Percentiles rank a stretch among this genome's conserved stretches.
phyloP scores from a whole-genome alignment of 2,797 vertebrate species.

The Hafferia zeledoni region DNA sequence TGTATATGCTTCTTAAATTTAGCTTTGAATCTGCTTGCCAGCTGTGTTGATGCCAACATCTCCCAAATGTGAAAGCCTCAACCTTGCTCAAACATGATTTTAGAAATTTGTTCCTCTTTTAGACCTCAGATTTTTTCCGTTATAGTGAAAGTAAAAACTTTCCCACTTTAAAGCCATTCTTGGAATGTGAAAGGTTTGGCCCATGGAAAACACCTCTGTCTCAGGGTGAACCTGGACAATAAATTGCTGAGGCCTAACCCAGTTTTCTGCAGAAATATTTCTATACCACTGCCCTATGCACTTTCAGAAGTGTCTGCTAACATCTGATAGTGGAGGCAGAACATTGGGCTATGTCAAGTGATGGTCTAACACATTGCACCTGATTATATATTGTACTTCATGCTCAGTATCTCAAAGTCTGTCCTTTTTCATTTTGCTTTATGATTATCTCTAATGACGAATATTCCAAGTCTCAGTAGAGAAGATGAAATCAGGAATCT shows the following conservation, averaged over 20 bases:
- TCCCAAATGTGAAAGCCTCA: not conserved
- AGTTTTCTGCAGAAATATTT: not conserved
- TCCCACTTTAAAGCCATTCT: not conserved
- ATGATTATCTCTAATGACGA: not conserved
- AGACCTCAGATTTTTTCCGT: not conserved
- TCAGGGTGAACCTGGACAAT: not conserved
- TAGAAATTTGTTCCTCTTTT: not conserved
- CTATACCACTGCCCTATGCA: not conserved
- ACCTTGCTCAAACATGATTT: not conserved
- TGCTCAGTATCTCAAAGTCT: not conserved
- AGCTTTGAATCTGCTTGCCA: not conserved
- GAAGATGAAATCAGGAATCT: not conserved
- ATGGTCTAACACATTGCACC: not conserved
- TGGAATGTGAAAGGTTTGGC: not conserved
- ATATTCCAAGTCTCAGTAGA: not conserved
- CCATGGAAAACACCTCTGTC: not conserved
- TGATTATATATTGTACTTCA: not conserved
- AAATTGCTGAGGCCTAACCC: not conserved
- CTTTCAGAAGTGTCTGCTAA: not conserved
- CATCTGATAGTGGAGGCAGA: not conserved
- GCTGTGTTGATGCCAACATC: not conserved
- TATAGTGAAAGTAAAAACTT: not conserved
- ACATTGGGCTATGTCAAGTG: rapidly evolving
- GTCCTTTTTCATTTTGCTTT: not conserved
- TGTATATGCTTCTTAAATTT: conserved; percentile 27